Evolutionary conservation across 1,140 invertebrate genomes (phyloP).

Genomic region (Diplogasteroides magnus): DNA sequence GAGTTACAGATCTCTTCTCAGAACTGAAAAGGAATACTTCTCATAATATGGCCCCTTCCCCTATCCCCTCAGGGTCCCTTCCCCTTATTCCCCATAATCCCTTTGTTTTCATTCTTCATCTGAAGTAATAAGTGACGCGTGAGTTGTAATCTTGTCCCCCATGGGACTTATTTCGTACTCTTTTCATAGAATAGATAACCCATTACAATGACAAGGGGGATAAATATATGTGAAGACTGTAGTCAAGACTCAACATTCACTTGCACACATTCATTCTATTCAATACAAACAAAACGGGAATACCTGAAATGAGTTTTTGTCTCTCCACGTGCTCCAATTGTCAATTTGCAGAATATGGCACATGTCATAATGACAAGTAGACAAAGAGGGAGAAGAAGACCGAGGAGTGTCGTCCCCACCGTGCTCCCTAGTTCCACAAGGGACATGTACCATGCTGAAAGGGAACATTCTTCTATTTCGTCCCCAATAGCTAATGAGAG

Average conservation of each 20-base stretch:
- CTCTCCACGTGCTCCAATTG: background rate
- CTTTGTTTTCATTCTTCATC: background rate
- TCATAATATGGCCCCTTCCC: background rate
- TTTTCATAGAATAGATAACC: too few species aligned
- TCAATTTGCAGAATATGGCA: background rate
- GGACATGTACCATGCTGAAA: background rate
- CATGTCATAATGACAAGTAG: background rate
- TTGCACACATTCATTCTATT: background rate
- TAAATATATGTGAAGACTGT: too few species aligned
- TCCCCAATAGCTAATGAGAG: background rate
- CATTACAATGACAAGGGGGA: too few species aligned
- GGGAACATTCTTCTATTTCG: background rate
- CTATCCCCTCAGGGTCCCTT: background rate
- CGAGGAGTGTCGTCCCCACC: background rate
- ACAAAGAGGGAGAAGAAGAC: background rate
- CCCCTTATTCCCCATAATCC: background rate
- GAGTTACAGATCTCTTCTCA: background rate
- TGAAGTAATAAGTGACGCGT: too few species aligned
- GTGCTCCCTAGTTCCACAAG: background rate
- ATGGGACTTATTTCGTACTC: background rate
- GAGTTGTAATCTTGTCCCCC: background rate
- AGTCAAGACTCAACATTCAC: background rate
- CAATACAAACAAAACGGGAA: background rate
- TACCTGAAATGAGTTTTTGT: background rate
- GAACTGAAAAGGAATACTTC: background rate